These are phyloP conservation scores for Drosophila heteroneura DNA, from an alignment of 2,888 invertebrate species.

Conservation along the genomic window DNA sequence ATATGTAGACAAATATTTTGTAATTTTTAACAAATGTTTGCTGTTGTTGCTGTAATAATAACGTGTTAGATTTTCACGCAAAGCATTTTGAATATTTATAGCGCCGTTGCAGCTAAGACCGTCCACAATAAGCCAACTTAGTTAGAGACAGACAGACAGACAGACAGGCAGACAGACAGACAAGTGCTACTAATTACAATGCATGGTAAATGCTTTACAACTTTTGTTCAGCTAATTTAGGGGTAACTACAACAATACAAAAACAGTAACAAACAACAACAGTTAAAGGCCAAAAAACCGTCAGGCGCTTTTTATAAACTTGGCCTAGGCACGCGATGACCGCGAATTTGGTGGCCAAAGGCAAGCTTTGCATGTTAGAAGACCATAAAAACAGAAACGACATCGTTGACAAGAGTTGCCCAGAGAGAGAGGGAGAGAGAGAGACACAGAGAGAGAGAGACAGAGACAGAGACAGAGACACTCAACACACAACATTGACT, in stretches of 20 bases:
- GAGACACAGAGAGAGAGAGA: too few species aligned
- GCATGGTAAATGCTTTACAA: constrained; percentile 60
- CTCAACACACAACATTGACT: too few species aligned
- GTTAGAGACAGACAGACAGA: neutral
- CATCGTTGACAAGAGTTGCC: constrained; percentile 8
- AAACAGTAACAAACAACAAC: constrained; percentile 22
- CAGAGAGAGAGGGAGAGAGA: neutral
- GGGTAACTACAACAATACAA: constrained; percentile 56
- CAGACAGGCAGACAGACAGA: constrained; percentile 10
- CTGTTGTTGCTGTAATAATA: constrained; percentile 40
- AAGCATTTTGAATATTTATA: constrained; percentile 53
- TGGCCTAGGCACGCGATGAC: constrained; percentile 69
- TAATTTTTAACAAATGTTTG: neutral
- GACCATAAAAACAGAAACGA: constrained; percentile 56
- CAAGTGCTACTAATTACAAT: constrained; percentile 69
- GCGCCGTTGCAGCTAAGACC: constrained; percentile 13
- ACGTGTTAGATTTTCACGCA: constrained; percentile 67
- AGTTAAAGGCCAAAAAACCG: constrained; percentile 22
- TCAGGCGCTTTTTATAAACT: constrained; percentile 52
- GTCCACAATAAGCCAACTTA: constrained; percentile 23
- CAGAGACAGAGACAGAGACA: too few species aligned
- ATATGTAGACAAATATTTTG: constrained; percentile 50
- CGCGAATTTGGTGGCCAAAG: constrained; percentile 61
- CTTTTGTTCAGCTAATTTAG: constrained; percentile 64
- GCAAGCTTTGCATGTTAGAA: constrained; percentile 69